phyloP scores from a whole-genome alignment of 1,140 invertebrate genomes.

The Drosophila nigromelanica region DNA sequence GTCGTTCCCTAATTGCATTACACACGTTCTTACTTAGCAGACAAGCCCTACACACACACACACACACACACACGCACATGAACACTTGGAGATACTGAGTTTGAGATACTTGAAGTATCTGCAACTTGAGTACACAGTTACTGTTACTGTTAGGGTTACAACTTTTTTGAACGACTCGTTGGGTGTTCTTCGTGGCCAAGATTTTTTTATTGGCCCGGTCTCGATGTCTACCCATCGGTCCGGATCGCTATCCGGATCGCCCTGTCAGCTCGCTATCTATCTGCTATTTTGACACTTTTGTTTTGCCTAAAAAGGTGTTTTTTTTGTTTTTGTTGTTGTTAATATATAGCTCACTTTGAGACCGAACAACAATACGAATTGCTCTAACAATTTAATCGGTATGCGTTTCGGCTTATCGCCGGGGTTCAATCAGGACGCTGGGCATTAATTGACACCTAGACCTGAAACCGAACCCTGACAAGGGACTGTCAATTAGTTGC shows the following conservation, averaged over 20 bases:
- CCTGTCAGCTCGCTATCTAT: slow-evolving; percentile 30
- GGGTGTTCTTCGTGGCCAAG: slow-evolving; percentile 68
- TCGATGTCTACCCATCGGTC: not conserved
- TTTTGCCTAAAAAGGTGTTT: slow-evolving; percentile 77
- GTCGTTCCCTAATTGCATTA: slow-evolving; percentile 73
- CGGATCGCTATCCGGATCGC: slow-evolving; percentile 1
- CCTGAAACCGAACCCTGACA: slow-evolving; percentile 41
- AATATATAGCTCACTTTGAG: slow-evolving; percentile 66
- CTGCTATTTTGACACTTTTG: slow-evolving; percentile 79
- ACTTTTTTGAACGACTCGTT: slow-evolving; percentile 37
- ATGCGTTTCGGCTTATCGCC: slow-evolving; percentile 55
- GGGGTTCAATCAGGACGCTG: slow-evolving; percentile 55
- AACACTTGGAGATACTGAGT: slow-evolving; percentile 13
- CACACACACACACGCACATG: not conserved
- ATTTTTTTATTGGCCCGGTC: slow-evolving; percentile 49
- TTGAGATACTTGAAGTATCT: slow-evolving; percentile 44
- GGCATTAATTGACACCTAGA: slow-evolving; percentile 75
- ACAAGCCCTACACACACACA: slow-evolving; percentile 31
- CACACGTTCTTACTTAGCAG: slow-evolving; percentile 71
- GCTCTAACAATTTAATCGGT: slow-evolving; percentile 72
- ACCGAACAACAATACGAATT: slow-evolving; percentile 32
- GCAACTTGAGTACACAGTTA: slow-evolving; percentile 28
- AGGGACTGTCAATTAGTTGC: slow-evolving; percentile 76
- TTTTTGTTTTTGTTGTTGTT: slow-evolving; percentile 5
- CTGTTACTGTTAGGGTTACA: slow-evolving; percentile 22